Evolutionary conservation across 2,113 vertebrate species (phyloP).

Genomic region (Struthio camelus): DNA sequence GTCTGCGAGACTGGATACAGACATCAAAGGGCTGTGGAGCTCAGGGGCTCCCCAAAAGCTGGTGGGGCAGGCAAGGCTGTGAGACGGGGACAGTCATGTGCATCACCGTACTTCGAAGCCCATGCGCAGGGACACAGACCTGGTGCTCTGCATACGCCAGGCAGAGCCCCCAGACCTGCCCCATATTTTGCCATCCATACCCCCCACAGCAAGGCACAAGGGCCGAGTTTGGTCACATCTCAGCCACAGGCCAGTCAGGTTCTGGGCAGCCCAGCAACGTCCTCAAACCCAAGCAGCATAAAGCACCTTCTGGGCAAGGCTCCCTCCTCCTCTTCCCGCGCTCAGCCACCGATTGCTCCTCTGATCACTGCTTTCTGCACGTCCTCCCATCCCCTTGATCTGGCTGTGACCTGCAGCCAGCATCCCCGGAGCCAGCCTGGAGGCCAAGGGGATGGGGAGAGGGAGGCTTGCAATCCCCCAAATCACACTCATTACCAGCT

Average conservation of each 20-base stretch:
- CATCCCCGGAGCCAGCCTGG: not conserved
- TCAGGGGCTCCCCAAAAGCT: not conserved
- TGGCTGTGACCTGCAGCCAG: not conserved
- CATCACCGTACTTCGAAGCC: not conserved
- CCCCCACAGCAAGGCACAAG: not conserved
- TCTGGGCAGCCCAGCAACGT: not conserved
- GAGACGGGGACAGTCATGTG: not conserved
- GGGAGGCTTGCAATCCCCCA: too few species aligned
- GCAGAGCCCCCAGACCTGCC: too few species aligned
- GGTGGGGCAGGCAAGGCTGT: not conserved
- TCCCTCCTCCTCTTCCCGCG: not conserved
- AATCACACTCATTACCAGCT: not conserved
- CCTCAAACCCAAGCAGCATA: not conserved
- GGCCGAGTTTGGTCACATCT: not conserved
- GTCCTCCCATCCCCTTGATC: accelerated
- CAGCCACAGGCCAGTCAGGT: not conserved
- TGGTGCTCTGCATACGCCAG: not conserved
- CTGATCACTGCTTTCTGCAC: not conserved
- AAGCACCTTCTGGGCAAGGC: not conserved
- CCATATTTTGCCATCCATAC: not conserved
- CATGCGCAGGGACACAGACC: not conserved
- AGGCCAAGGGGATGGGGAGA: not conserved
- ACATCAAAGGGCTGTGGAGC: not conserved
- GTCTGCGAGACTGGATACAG: not conserved
- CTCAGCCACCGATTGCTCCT: not conserved